These are phyloP conservation scores for Pectinophora gossypiella DNA, from an alignment of 1,140 invertebrate genomes.

Conservation along the genomic window DNA sequence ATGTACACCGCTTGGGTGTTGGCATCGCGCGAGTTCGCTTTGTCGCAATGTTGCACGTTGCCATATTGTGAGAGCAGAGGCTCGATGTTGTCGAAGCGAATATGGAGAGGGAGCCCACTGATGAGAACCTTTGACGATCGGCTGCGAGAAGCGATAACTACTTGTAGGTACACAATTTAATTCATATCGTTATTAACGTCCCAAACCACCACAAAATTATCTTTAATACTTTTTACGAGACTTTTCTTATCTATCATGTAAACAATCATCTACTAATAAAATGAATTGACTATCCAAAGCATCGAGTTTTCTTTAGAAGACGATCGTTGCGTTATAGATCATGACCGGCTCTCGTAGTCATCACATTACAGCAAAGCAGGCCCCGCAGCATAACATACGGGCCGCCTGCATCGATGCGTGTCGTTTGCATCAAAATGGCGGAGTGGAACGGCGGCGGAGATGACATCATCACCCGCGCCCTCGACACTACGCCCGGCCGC, in stretches of 20 bases:
- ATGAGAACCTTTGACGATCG: constrained; percentile 88
- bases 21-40: constrained; percentile 85
- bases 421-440: constrained; percentile 58
- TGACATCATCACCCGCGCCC: constrained; percentile 46
- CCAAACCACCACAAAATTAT: too few species aligned
- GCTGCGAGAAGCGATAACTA: constrained; percentile 78
- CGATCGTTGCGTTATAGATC: too few species aligned
- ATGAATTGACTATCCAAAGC: too few species aligned
- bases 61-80: constrained; percentile 87
- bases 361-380: too few species aligned
- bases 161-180: constrained; percentile 23
- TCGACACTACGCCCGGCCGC: constrained; percentile 22
- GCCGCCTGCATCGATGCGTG: constrained; percentile 11
- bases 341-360: too few species aligned
- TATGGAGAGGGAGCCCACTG: constrained; percentile 89
- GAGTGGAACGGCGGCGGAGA: constrained; percentile 29
- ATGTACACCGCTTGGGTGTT: constrained; percentile 87
- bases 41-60: constrained; percentile 89
- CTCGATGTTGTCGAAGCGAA: constrained; percentile 90
- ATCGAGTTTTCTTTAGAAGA: too few species aligned
- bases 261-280: too few species aligned
- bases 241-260: too few species aligned
- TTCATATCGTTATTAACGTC: too few species aligned
- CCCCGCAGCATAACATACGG: neutral
- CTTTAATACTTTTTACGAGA: too few species aligned